Conservation (phyloP, 1,140 invertebrate genomes). For the Bombus haemorrhoidalis region DNA sequence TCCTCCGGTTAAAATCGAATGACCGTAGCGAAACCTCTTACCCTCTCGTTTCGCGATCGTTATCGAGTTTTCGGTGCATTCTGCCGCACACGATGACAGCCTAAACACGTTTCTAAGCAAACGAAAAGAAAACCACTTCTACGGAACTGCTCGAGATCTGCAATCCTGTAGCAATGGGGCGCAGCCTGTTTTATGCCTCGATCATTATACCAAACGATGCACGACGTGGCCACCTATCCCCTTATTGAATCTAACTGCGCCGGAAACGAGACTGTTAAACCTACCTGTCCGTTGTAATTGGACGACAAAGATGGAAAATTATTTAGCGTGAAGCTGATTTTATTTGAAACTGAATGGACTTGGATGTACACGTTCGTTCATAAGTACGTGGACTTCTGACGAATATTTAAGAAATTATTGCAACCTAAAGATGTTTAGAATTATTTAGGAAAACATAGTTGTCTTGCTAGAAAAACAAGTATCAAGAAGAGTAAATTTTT, state of each 20-base stretch:
- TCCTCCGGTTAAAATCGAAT: background rate
- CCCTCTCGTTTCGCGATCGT: background rate
- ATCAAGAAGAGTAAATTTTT: too few species aligned
- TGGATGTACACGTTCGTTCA: background rate
- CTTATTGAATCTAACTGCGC: conserved; percentile 57
- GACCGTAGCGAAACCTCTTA: background rate
- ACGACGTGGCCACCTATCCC: conserved; percentile 19
- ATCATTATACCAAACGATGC: conserved; percentile 24
- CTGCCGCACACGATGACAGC: conserved; percentile 16
- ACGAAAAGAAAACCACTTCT: conserved; percentile 2
- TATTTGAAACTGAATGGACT: background rate
- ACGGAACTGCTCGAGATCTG: conserved; percentile 7
- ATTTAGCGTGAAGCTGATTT: conserved; percentile 6
- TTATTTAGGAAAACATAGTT: too few species aligned
- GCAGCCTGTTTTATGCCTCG: background rate
- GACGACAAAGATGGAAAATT: conserved; percentile 6
- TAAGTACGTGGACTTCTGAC: too few species aligned
- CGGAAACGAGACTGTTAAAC: conserved; percentile 23
- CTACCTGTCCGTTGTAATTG: conserved; percentile 42
- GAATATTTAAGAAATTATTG: too few species aligned
- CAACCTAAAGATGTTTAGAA: too few species aligned
- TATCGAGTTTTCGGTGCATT: conserved; percentile 41
- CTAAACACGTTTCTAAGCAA: conserved; percentile 27
- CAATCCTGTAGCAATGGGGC: background rate
- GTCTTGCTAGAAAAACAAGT: too few species aligned